These are phyloP conservation scores for Malacoctenus gilli DNA, from an alignment of 2,797 vertebrate genomes.

Conservation along the genomic window DNA sequence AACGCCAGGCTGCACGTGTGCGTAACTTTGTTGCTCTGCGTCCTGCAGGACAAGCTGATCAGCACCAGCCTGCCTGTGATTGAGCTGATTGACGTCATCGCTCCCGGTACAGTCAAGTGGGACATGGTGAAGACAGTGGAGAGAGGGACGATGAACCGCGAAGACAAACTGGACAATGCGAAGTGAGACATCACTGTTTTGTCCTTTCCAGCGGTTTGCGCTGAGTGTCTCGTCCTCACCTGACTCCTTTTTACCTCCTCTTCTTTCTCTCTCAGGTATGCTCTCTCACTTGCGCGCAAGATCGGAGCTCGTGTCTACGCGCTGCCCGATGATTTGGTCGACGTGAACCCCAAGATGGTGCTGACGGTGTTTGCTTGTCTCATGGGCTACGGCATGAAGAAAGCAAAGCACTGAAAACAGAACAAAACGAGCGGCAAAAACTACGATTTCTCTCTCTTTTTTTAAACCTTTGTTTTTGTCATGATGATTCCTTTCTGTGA, in stretches of 20 bases:
- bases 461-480: constrained; percentile 6
- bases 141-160: constrained; percentile 81
- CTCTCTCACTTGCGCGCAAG: constrained; percentile 95
- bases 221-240: background rate
- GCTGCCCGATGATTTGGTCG: constrained; percentile 93
- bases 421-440: constrained; percentile 7
- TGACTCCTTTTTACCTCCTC: background rate
- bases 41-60: constrained; percentile 89
- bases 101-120: constrained; percentile 86
- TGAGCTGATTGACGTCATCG: constrained; percentile 93
- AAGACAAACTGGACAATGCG: constrained; percentile 86
- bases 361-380: constrained; percentile 96
- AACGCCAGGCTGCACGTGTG: no score
- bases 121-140: constrained; percentile 89
- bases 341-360: constrained; percentile 98
- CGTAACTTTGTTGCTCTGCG: constrained; percentile 17
- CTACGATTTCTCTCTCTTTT: no score
- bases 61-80: constrained; percentile 95
- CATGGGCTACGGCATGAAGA: constrained; percentile 92
- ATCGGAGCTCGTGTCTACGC: constrained; percentile 95
- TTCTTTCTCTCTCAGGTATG: constrained; percentile 83
- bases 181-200: constrained; percentile 56
- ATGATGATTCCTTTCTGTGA: background rate
- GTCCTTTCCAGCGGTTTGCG: background rate
- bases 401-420: constrained; percentile 68